Conservation (phyloP, 1,140 invertebrate genomes). For the Asbolus verrucosus region DNA sequence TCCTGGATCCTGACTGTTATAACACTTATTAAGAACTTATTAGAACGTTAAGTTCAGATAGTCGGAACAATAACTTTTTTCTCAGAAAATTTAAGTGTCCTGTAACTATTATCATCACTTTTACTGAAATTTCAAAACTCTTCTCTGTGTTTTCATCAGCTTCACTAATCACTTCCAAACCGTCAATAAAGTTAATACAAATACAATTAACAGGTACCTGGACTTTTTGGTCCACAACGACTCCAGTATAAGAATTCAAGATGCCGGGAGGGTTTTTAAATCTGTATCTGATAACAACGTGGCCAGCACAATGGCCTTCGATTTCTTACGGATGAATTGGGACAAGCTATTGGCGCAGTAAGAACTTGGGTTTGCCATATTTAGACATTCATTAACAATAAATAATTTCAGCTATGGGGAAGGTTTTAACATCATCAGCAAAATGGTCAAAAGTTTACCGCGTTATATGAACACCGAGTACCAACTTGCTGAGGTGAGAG, state of each 20-base stretch:
- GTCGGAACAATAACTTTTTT: too few relatives aligned
- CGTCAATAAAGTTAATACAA: conserved; percentile 29
- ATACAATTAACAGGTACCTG: conserved; percentile 67
- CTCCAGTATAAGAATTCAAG: conserved; percentile 77
- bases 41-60: too few relatives aligned
- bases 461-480: conserved; percentile 67
- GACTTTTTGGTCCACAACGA: conserved; percentile 71
- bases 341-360: conserved; percentile 58
- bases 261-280: conserved; percentile 73
- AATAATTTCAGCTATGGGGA: conserved; percentile 65
- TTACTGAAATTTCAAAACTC: too few relatives aligned
- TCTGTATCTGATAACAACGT: conserved; percentile 69
- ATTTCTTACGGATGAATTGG: conserved; percentile 62
- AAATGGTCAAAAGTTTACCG: conserved; percentile 67
- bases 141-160: conserved; percentile 14
- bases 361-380: conserved; percentile 46
- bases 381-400: neutral
- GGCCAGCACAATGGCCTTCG: conserved; percentile 72
- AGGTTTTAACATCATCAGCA: conserved; percentile 67
- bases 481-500: conserved; percentile 59
- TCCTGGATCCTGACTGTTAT: too few relatives aligned
- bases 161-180: conserved; percentile 28
- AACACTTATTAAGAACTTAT: too few relatives aligned
- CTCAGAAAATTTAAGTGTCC: too few relatives aligned
- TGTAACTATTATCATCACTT: too few relatives aligned